A percentile compares a stretch with the other conserved stretches of the same genome.
Evolutionary conservation across 2,113 vertebrate genomes (phyloP).

Genomic region (Triplophysa siluroides): DNA sequence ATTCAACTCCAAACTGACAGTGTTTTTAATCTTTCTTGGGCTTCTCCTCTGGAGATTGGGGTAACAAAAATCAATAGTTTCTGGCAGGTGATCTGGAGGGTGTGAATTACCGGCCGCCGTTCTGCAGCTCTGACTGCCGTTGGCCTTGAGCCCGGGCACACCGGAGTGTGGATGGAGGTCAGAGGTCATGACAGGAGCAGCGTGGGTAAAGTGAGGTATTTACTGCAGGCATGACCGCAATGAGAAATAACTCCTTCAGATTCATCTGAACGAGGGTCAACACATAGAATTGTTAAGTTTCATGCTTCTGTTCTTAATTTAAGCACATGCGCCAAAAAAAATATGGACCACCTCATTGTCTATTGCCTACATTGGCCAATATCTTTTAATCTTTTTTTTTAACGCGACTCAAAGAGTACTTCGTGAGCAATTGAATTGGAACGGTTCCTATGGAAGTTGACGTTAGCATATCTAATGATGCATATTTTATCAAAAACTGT

Average conservation of each 20-base stretch:
- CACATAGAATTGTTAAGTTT: constrained; percentile 26
- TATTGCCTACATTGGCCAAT: not conserved
- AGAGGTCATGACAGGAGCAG: constrained; percentile 66
- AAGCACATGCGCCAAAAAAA: not conserved
- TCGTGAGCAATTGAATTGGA: no score
- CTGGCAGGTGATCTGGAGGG: constrained; percentile 97
- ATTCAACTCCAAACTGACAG: constrained; percentile 99
- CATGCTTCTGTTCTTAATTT: constrained; percentile 16
- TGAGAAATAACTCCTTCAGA: constrained; percentile 70
- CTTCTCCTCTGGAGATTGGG: constrained; percentile 95
- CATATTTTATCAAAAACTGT: no score
- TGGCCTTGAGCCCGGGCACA: constrained; percentile 73
- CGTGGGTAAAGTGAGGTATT: constrained; percentile 71
- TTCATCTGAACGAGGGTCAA: constrained; percentile 23
- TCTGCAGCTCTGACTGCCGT: constrained; percentile 55
- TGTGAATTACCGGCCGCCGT: constrained; percentile 75
- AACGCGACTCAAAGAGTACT: no score
- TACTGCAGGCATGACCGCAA: constrained; percentile 69
- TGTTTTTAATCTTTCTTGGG: constrained; percentile 99
- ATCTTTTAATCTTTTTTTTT: not conserved
- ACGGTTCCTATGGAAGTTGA: no score
- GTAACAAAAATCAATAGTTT: constrained; percentile 98
- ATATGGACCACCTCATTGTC: not conserved
- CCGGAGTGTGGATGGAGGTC: constrained; percentile 69
- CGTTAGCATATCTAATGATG: no score